Conservation (phyloP, 2,113 vertebrate species). For the Anolis sagrei region DNA sequence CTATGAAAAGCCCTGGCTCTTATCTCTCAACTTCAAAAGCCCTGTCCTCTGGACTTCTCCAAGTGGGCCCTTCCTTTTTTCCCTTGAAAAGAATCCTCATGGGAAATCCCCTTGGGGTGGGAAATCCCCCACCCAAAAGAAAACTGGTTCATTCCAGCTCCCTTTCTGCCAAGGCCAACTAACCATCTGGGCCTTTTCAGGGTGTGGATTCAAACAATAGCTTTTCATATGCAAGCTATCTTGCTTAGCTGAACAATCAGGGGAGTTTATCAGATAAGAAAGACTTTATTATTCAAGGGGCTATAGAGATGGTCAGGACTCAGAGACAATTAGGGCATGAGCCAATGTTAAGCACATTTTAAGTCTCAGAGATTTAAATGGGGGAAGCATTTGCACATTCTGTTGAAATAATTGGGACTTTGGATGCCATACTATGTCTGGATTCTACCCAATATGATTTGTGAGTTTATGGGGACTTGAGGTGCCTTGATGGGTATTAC, state of each 20-base stretch:
- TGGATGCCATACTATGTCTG: background rate
- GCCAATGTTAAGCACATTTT: background rate
- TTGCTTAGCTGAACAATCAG: conserved; percentile 14
- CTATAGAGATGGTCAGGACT: background rate
- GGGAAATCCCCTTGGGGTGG: background rate
- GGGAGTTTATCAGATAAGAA: conserved; percentile 26
- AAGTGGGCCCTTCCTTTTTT: background rate
- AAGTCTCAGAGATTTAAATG: conserved; percentile 2
- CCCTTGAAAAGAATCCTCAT: background rate
- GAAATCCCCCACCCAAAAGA: background rate
- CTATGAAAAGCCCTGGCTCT: background rate
- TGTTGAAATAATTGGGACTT: background rate
- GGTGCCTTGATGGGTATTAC: background rate
- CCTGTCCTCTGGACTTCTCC: background rate
- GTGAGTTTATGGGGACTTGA: background rate
- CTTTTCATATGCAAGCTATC: conserved; percentile 27
- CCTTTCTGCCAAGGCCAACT: conserved; percentile 3
- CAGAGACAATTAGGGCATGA: background rate
- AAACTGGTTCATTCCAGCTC: conserved; percentile 16
- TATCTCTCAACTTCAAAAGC: background rate
- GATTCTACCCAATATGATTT: background rate
- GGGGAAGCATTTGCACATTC: background rate
- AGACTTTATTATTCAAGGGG: background rate
- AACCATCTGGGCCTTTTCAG: conserved; percentile 22
- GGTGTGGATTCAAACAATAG: conserved; percentile 16